phyloP scores from a whole-genome alignment of 64 coral and sea anemone genomes.

The Stichodactyla mertensii region DNA sequence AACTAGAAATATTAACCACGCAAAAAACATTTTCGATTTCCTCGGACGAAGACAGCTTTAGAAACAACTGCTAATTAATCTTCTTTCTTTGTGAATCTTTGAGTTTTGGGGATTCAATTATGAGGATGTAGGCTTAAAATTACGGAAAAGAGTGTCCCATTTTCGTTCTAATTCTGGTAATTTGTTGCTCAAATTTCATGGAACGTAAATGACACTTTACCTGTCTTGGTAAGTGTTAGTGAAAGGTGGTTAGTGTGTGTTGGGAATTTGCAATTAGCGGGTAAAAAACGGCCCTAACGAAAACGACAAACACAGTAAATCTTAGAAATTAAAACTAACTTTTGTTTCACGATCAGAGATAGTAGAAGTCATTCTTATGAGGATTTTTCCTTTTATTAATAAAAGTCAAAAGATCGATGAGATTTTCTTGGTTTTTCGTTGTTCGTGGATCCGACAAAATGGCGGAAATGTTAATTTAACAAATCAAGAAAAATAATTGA shows the following conservation, averaged over 20 bases:
- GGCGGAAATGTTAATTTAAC: neutral
- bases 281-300: neutral
- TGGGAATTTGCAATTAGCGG: conserved; percentile 1
- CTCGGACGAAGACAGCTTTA: neutral
- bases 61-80: neutral
- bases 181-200: neutral
- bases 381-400: neutral
- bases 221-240: neutral
- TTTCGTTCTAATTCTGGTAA: neutral
- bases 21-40: neutral
- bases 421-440: neutral
- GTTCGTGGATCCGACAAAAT: neutral
- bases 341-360: neutral
- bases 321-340: neutral
- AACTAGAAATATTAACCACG: neutral
- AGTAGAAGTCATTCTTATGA: neutral
- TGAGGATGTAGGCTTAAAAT: neutral
- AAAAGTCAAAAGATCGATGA: neutral
- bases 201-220: neutral
- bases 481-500: neutral
- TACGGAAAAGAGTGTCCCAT: neutral
- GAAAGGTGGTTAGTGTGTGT: neutral
- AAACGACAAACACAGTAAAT: neutral
- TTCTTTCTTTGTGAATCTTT: neutral
- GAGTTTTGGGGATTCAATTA: neutral